Conservation (phyloP, 2,797 vertebrate species). For the Lepilemur ruficaudatus region DNA sequence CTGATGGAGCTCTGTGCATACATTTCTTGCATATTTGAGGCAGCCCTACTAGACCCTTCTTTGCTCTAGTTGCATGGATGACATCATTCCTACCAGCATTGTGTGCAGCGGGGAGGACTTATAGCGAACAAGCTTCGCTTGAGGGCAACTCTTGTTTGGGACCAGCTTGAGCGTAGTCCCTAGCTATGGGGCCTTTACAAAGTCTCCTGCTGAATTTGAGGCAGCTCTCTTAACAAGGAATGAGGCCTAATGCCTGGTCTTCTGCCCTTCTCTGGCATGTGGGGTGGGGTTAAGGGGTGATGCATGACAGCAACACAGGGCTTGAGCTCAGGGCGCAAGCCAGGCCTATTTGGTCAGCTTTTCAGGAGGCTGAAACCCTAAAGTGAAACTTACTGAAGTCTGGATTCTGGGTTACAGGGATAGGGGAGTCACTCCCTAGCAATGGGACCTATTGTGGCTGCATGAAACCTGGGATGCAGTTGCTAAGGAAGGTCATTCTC, state of each 20-base stretch:
- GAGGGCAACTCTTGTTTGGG: background rate
- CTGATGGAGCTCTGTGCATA: background rate
- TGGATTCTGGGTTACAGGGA: background rate
- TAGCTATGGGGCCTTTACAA: background rate
- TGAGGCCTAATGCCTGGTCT: background rate
- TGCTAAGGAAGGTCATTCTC: background rate
- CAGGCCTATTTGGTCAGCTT: background rate
- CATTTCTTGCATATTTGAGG: background rate
- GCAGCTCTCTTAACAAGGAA: background rate
- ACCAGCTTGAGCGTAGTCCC: background rate
- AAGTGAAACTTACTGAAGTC: background rate
- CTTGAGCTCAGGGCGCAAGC: background rate
- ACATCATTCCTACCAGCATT: background rate
- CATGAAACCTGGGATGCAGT: background rate
- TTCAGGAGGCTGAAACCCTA: background rate
- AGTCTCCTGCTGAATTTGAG: background rate
- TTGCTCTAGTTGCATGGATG: background rate
- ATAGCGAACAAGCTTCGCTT: background rate
- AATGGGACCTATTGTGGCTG: background rate
- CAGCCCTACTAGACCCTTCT: background rate
- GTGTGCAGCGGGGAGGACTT: background rate
- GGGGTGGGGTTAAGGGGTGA: background rate
- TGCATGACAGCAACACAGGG: background rate
- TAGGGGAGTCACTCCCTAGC: background rate
- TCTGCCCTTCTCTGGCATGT: background rate